Evolutionary conservation across 2,113 vertebrate species (phyloP), one percentile per base, ranked within the genome.

Genomic region (Clarias magur): DNA sequence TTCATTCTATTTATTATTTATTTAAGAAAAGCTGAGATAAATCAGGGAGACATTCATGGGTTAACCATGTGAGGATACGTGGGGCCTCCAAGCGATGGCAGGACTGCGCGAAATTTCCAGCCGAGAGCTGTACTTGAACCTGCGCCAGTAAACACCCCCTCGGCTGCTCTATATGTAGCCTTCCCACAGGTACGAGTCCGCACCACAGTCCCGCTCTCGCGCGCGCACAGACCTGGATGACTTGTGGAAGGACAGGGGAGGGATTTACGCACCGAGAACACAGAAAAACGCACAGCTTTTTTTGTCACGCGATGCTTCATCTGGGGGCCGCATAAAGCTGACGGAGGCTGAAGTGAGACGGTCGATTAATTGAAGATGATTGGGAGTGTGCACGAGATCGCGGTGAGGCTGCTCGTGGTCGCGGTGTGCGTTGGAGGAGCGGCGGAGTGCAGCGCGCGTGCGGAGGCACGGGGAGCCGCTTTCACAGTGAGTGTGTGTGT

Each of bases 81-180:
- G 2, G 27, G 68, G 60, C 89, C 82, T 78, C 85, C 59, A 84
- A 86, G 62, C n/a, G 53, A 88, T 92, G 91, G 90, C 91, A 90
- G 85, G 86, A 89, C 79, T 91, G 42, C 48, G 92, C 54, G 89
- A 93, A 93, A 91, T 91, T 89, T 93, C 89, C 93, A 92, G 90
- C 84, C 68, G 67, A 86, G 78, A 67, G 84, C 72, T 86, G 82
- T 68, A 23, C 57, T 70, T 59, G 83, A 81, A 84, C 70, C 11
- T 67, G 67, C 56, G 25, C 54, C 82, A 82, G 87, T 2, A 89
- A 84, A 87, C 85, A 60, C 78, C 76, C 73, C 80, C 57, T 68
- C 54, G 17, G 13, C 16, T 48, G 56, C 27, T 56, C 34, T 42
- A 62, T 85, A 75, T 75, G 34, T 38, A 73, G 53, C 68, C 38